phyloP scores from a whole-genome alignment of 2,888 invertebrate genomes.

The Pandemis heparana region DNA sequence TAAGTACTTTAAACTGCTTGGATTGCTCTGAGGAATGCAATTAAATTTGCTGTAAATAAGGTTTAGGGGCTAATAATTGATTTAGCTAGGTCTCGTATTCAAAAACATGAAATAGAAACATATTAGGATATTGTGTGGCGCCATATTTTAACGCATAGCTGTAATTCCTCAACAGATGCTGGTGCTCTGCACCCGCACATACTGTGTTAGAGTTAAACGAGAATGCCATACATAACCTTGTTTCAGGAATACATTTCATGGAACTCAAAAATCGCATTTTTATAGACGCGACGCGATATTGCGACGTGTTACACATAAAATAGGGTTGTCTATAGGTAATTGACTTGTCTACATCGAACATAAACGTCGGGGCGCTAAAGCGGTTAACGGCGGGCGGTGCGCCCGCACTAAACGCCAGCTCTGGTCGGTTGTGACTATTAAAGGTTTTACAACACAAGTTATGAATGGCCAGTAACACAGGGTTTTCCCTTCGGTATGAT shows the following conservation, averaged over 20 bases:
- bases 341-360: constrained; percentile 32
- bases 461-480: constrained; percentile 64
- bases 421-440: constrained; percentile 68
- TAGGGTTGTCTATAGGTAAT: constrained; percentile 30
- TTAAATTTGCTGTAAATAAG: too few species aligned
- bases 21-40: too few species aligned
- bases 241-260: background rate
- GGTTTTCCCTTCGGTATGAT: constrained; percentile 76
- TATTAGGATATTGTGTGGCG: too few species aligned
- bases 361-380: constrained; percentile 27
- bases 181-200: background rate
- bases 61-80: too few species aligned
- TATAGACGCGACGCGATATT: background rate
- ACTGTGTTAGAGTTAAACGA: background rate
- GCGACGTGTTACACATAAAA: constrained; percentile 24
- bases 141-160: too few species aligned
- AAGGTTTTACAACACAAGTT: constrained; percentile 76
- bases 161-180: too few species aligned
- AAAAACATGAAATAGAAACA: too few species aligned
- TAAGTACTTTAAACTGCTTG: too few species aligned
- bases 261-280: background rate
- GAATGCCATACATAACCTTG: background rate
- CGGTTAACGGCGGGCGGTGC: constrained; percentile 27
- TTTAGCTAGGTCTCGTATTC: too few species aligned
- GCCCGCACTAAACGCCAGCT: constrained; percentile 33